Conservation (phyloP, 1,140 invertebrate species). For the Pseudomyrmex dendroicus region DNA sequence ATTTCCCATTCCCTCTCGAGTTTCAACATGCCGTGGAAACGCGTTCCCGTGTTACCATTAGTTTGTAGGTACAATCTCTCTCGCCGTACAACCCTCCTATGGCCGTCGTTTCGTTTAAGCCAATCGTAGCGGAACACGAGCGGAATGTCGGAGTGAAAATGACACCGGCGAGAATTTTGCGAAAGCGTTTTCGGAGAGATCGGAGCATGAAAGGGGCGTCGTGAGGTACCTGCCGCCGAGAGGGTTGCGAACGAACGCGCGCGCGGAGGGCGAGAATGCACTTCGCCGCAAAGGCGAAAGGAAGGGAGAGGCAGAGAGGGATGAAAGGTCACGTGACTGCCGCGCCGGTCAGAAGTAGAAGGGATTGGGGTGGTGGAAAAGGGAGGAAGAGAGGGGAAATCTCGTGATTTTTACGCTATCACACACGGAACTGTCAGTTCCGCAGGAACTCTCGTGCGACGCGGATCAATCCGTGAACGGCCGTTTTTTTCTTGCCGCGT, state of each 20-base stretch:
- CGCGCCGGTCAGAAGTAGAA: not conserved
- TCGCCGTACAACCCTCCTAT: not conserved
- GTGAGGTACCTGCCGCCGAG: not conserved
- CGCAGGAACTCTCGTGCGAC: constrained; percentile 70
- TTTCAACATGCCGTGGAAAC: not conserved
- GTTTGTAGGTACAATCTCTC: not conserved
- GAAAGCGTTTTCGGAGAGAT: constrained; percentile 36
- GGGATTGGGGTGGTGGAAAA: not conserved
- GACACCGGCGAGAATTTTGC: constrained; percentile 39
- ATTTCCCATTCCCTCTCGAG: not conserved
- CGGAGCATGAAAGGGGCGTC: constrained; percentile 56
- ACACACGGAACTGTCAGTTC: constrained; percentile 68
- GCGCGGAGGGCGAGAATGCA: constrained; percentile 9
- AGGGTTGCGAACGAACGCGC: not conserved
- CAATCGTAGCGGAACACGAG: constrained; percentile 25
- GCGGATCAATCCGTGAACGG: constrained; percentile 17
- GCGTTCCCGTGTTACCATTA: not conserved
- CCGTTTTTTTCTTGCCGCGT: not conserved
- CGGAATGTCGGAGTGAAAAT: constrained; percentile 38
- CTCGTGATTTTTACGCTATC: constrained; percentile 63
- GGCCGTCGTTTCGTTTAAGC: constrained; percentile 37
- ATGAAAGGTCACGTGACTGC: constrained; percentile 52
- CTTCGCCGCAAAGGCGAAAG: constrained; percentile 35
- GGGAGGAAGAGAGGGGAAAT: constrained; percentile 8
- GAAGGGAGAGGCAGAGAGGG: constrained; percentile 24